phyloP scores from a whole-genome alignment of 2,888 invertebrate species.

The Esperia sulphurella region DNA sequence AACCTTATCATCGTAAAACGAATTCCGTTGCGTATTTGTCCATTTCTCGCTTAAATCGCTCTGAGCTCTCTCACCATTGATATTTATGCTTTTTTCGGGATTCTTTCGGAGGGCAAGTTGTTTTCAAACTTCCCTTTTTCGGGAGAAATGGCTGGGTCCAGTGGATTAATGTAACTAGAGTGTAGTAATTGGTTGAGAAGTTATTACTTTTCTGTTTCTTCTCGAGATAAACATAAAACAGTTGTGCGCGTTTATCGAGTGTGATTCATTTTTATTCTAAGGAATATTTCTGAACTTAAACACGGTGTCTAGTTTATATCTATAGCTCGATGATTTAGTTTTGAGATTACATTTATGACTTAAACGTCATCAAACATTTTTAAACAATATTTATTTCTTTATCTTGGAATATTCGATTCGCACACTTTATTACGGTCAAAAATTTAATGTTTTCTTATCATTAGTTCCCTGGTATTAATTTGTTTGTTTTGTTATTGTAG shows the following conservation, averaged over 20 bases:
- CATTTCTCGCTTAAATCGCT: constrained; percentile 46
- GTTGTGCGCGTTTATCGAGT: constrained; percentile 53
- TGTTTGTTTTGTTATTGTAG: too few species aligned
- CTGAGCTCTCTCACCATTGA: constrained; percentile 56
- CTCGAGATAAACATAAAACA: constrained; percentile 62
- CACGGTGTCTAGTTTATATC: constrained; percentile 46
- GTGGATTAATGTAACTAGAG: constrained; percentile 67
- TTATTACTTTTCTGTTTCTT: constrained; percentile 64
- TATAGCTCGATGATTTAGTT: constrained; percentile 49
- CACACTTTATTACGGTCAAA: too few species aligned
- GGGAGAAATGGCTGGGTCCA: constrained; percentile 48
- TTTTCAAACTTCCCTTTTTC: constrained; percentile 64
- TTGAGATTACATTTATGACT: constrained; percentile 45
- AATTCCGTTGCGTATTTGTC: constrained; percentile 49
- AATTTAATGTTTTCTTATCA: too few species aligned
- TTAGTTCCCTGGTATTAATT: too few species aligned
- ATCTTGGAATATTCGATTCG: not conserved
- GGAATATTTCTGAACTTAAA: constrained; percentile 51
- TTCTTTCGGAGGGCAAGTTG: constrained; percentile 57
- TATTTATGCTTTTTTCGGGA: constrained; percentile 66
- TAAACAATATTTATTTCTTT: not conserved
- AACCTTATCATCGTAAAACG: constrained; percentile 55
- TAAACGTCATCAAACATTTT: not conserved
- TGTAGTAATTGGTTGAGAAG: constrained; percentile 68
- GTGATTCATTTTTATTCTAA: constrained; percentile 61